phyloP scores from a whole-genome alignment of 2,888 invertebrate species.

The Eucera pruinosa region DNA sequence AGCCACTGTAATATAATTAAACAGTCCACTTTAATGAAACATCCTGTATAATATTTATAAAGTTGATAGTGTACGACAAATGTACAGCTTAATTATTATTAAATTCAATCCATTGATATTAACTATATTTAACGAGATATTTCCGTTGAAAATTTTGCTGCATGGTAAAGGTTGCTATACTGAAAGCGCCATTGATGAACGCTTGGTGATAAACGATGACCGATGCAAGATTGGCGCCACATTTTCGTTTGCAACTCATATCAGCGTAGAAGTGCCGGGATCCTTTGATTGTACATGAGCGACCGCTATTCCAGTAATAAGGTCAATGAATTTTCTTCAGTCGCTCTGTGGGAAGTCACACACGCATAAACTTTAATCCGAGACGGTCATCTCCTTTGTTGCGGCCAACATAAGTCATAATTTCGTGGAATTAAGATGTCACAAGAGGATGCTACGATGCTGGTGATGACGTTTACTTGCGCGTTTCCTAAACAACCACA shows the following conservation, averaged over 20 bases:
- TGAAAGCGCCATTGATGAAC: background rate
- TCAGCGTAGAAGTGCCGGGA: conserved; percentile 15
- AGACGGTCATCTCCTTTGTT: conserved; percentile 49
- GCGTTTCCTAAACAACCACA: background rate
- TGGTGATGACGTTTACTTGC: background rate
- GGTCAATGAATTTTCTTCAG: conserved; percentile 56
- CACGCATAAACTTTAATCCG: conserved; percentile 61
- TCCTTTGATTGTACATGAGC: conserved; percentile 21
- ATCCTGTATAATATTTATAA: too few species aligned
- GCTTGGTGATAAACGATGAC: too few species aligned
- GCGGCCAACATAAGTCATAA: conserved; percentile 17
- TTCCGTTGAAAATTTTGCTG: too few species aligned
- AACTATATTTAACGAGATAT: too few species aligned
- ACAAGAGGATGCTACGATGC: background rate
- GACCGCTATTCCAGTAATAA: conserved; percentile 47
- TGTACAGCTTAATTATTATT: too few species aligned
- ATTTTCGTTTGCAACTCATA: conserved; percentile 8
- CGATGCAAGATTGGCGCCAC: conserved; percentile 3
- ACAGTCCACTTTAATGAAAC: too few species aligned
- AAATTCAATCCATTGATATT: too few species aligned
- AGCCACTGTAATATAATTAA: too few species aligned
- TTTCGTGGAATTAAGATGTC: conserved; percentile 29
- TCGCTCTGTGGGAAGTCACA: conserved; percentile 33
- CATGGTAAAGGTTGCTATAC: too few species aligned
- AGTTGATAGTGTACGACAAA: too few species aligned